These are phyloP conservation scores for Dinocampus coccinellae DNA, from an alignment of 2,888 invertebrate species.

Conservation along the genomic window DNA sequence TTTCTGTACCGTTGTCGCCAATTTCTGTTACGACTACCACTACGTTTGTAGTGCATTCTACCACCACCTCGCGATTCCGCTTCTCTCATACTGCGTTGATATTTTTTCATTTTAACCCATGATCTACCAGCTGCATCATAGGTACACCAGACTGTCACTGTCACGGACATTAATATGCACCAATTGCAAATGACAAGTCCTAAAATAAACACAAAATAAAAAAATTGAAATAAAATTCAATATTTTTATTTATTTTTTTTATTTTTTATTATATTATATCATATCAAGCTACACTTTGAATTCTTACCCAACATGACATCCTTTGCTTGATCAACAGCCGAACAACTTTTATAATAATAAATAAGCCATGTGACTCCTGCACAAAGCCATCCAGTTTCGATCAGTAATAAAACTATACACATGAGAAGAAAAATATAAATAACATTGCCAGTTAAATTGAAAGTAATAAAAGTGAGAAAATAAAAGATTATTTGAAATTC, in stretches of 20 bases:
- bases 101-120: conserved; percentile 92
- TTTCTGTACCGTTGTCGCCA: conserved; percentile 92
- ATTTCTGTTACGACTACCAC: conserved; percentile 82
- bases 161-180: conserved; percentile 79
- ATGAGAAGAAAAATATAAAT: conserved; percentile 42
- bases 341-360: conserved; percentile 78
- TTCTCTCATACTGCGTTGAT: conserved; percentile 84
- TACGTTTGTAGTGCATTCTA: conserved; percentile 80
- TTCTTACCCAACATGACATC: conserved; percentile 81
- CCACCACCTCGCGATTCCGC: conserved; percentile 73
- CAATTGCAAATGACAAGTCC: conserved; percentile 85
- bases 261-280: too few species aligned
- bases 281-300: not conserved
- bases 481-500: not conserved
- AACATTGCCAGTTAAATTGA: not conserved
- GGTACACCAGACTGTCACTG: conserved; percentile 87
- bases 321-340: conserved; percentile 76
- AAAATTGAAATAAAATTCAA: not conserved
- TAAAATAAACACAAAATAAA: conserved; percentile 57
- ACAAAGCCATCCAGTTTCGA: conserved; percentile 82
- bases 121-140: conserved; percentile 90
- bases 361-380: conserved; percentile 81
- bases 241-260: not conserved
- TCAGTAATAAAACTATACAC: conserved; percentile 78
- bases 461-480: conserved; percentile 9